Evolutionary conservation across 2,113 vertebrate genomes (phyloP).

Genomic region (Notarius lentiginosus): DNA sequence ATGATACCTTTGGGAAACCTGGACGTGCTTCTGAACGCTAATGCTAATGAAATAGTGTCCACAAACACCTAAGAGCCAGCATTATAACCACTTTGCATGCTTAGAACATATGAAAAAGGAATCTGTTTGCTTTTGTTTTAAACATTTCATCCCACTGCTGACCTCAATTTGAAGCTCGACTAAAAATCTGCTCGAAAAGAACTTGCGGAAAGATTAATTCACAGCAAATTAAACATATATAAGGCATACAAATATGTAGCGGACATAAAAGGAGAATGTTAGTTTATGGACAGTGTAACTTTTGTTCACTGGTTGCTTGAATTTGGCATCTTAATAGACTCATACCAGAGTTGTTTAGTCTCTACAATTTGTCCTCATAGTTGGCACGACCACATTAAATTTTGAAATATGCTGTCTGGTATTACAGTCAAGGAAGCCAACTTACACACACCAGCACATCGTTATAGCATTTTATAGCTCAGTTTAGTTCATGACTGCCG

Average conservation of each 20-base stretch:
- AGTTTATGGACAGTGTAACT: slow-evolving; percentile 12
- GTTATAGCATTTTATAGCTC: slow-evolving; percentile 45
- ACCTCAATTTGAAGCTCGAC: background rate
- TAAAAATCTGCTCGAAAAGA: background rate
- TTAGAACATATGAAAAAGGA: background rate
- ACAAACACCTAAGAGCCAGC: background rate
- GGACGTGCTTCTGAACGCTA: background rate
- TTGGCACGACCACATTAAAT: slow-evolving; percentile 21
- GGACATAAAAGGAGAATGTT: slow-evolving; percentile 18
- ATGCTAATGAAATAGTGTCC: background rate
- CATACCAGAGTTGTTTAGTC: slow-evolving; percentile 47
- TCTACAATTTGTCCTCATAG: slow-evolving; percentile 38
- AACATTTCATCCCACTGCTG: background rate
- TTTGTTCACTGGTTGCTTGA: background rate
- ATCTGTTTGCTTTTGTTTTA: slow-evolving; percentile 20
- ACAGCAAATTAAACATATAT: slow-evolving; percentile 6
- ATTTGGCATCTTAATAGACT: slow-evolving; percentile 24
- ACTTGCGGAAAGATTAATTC: background rate
- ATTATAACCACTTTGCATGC: background rate
- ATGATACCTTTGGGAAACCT: background rate
- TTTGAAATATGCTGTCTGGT: slow-evolving; percentile 44
- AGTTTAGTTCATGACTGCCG: slow-evolving; percentile 14
- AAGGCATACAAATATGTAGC: slow-evolving; percentile 14
- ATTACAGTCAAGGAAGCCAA: slow-evolving; percentile 37
- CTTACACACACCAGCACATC: slow-evolving; percentile 34